phyloP scores from a whole-genome alignment of 2,797 vertebrate genomes.

The Lacerta viridis region DNA sequence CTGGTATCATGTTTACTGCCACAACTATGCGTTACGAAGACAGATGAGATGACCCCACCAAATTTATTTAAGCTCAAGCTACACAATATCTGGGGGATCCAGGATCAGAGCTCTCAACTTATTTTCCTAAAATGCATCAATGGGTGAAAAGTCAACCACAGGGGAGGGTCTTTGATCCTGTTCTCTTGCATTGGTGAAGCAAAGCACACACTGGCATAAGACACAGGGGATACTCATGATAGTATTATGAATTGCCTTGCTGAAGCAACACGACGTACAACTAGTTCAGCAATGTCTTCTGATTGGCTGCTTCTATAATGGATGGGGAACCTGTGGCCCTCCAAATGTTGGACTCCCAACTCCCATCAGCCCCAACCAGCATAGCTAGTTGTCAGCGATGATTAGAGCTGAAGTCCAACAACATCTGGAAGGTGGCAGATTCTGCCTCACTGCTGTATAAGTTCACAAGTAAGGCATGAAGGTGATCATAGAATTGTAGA shows the following conservation, averaged over 20 bases:
- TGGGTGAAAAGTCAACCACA: background rate
- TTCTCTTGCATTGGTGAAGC: no score
- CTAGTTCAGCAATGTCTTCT: background rate
- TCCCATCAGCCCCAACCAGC: background rate
- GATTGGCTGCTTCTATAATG: background rate
- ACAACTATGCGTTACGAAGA: conserved; percentile 6
- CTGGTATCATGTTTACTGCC: background rate
- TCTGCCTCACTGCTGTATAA: background rate
- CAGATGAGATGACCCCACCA: background rate
- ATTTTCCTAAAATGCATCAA: conserved; percentile 18
- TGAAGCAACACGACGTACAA: background rate
- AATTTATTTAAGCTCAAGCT: background rate
- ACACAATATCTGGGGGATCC: background rate
- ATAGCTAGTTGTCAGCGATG: no score
- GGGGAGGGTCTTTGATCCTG: no score
- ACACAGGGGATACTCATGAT: no score
- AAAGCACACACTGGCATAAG: no score
- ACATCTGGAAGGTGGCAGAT: no score
- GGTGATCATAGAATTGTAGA: background rate
- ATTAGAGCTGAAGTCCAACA: no score
- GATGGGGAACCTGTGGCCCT: background rate
- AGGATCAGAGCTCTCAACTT: background rate
- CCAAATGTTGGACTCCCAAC: background rate
- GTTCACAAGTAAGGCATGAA: background rate
- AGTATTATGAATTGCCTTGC: background rate